Evolutionary conservation across 2,888 invertebrate genomes (phyloP).

Genomic region (Ophion ellenae): DNA sequence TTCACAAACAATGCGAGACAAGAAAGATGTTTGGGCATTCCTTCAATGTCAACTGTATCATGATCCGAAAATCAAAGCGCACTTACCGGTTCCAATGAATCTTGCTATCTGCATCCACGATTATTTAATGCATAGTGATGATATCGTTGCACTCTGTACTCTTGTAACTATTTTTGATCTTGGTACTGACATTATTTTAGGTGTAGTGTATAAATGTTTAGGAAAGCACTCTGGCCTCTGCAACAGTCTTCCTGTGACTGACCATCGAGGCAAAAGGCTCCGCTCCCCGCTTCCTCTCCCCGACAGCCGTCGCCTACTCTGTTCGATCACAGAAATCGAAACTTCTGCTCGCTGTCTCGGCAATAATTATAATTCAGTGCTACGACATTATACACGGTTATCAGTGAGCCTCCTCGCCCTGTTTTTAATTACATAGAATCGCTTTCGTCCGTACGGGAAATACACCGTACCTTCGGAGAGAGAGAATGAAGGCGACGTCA

Average conservation of each 20-base stretch:
- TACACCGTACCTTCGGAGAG: background rate
- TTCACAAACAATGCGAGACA: background rate
- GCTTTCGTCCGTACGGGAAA: background rate
- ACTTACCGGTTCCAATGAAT: background rate
- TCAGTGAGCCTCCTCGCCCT: background rate
- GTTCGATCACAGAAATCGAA: background rate
- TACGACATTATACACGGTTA: background rate
- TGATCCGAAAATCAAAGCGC: background rate
- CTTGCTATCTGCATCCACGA: background rate
- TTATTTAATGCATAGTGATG: background rate
- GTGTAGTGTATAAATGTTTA: background rate
- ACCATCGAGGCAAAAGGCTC: background rate
- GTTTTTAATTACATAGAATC: slow-evolving; percentile 24
- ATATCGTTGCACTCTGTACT: background rate
- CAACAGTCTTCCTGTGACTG: slow-evolving; percentile 3
- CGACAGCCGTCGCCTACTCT: background rate
- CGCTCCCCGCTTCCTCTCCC: background rate
- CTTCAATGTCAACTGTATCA: background rate
- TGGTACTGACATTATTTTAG: background rate
- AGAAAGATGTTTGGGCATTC: background rate
- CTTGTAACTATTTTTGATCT: background rate
- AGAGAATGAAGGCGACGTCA: background rate
- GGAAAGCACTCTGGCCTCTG: background rate
- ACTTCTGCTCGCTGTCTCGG: background rate
- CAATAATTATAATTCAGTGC: background rate